Base-by-base conservation (phyloP, 1,140 invertebrate genomes). In the Papilio dardanus region DNA sequence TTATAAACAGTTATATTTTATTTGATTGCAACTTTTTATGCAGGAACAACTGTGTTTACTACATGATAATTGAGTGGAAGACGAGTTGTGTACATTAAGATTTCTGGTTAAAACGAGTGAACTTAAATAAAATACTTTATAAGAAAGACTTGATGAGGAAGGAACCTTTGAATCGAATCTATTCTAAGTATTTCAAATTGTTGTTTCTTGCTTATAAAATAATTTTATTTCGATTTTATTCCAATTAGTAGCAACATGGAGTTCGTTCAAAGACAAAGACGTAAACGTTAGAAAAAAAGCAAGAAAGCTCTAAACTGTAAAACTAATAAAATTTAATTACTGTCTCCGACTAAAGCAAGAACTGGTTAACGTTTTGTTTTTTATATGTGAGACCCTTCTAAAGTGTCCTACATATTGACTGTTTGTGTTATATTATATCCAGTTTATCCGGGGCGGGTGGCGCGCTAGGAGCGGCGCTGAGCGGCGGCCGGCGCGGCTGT, bases 401-500 rank as follows among this genome's bases (percentile, higher is more conserved):
- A 81, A 77, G 74, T 78, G 84, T 74, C 84, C 79, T 81, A 83
- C 81, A 82, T 82, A 77, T 77, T 79, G 37, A 14, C 71, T 42
- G 74, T 84, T 83, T 82, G 79, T 80, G 77, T 75, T 83, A 79
- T 83, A 80, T 86, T 81, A 85, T 86, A 89, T 88, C 90, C 89
- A 91, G 90, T 90, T 89, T 87, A 84, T 83, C 83, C 81, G 81
- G 81, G 79, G 78, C 83, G 79, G 83, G 79, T 84, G 77, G 80
- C 76, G 80, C 79, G 87, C 83, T 87, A 80, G 83, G 79, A 83
- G 81, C 82, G 85, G 78, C 81, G 75, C 4, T 46, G 14, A 46
- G 58, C 69, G 79, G 78, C 74, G 77, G 74, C 79, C 31, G 31
- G 78, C 83, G 77, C 79, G 78, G 81, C 84, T 88, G 85, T 92